Base-by-base conservation (phyloP, 2,113 vertebrate genomes). In the Herpetotheres cachinnans region DNA sequence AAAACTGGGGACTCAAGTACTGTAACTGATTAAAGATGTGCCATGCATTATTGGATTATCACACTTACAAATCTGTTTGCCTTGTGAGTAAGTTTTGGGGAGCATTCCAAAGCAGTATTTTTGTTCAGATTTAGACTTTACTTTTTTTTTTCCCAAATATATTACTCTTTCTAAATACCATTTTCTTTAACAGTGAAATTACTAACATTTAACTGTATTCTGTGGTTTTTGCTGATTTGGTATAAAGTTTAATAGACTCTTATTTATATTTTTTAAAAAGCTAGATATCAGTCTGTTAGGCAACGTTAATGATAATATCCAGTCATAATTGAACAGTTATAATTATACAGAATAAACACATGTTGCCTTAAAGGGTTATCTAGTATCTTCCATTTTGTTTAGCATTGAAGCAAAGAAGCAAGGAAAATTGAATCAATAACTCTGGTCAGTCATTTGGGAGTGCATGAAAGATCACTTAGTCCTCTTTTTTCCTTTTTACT, bases 291-390 rank as follows among this genome's bases (percentile, higher is more conserved):
- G 95, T 98, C 97, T 97, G 95, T 97, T 98, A 97, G 98, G 98
- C 98, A 98, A 98, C 98, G 97, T 96, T 94, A 95, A 97, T 91
- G 96, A 96, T 96, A 98, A 90, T 97, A 98, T 95, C 86, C 89
- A 79, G 83, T 98, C 97, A 93, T 96, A 97, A 97, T 9, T 96
- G 98, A 98, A 86, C 89, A 97, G 91, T 98, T 97, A 94, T 88
- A 97, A 97, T 96, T 97, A 98, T 95, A 94, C 97, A 98, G 96
- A 98, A 98, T 98, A 98, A 98, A 98, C 98, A 98, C 98, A 95
- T 98, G 98, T 98, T 98, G 98, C 98, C 98, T 98, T 98, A 98
- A 98, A 98, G 97, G 98, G 97, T 98, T 98, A 98, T 98, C 98
- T 98, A 98, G 97, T 98, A 98, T 98, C 97, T 97, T 98, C 98